These are phyloP conservation scores for Idaea biselata DNA, from an alignment of 2,888 invertebrate species.

Conservation along the genomic window DNA sequence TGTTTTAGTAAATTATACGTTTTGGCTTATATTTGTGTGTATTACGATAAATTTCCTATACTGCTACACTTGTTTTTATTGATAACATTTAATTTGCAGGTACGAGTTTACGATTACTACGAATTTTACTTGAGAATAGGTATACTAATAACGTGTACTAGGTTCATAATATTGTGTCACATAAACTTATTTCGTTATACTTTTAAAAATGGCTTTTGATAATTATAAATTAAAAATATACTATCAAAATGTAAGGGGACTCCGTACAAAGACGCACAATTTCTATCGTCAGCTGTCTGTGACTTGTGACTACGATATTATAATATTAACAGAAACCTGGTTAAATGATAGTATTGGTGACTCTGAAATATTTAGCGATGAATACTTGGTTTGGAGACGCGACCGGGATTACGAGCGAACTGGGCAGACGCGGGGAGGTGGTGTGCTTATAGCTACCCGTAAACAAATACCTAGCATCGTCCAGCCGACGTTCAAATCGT, in stretches of 20 bases:
- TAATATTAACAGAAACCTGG: conserved; percentile 17
- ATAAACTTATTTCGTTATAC: too few species aligned
- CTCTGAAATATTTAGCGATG: conserved; percentile 14
- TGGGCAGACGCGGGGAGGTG: conserved; percentile 10
- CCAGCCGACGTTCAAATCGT: conserved; percentile 5
- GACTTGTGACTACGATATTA: conserved; percentile 4
- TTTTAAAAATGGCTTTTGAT: too few species aligned
- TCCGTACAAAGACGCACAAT: not conserved
- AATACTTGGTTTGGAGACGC: conserved; percentile 16
- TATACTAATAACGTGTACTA: too few species aligned
- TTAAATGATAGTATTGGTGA: conserved; percentile 9
- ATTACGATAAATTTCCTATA: too few species aligned
- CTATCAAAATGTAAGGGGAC: not conserved
- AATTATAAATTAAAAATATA: not conserved
- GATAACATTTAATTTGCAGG: too few species aligned
- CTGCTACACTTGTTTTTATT: too few species aligned
- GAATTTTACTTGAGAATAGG: too few species aligned
- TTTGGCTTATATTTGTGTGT: too few species aligned
- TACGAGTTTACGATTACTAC: too few species aligned
- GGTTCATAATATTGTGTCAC: too few species aligned
- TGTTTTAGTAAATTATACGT: too few species aligned
- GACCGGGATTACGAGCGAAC: conserved; percentile 12
- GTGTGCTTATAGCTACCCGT: conserved; percentile 15
- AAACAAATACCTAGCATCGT: conserved; percentile 5
- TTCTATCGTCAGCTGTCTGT: not conserved